A percentile compares a stretch with the other conserved stretches of the same genome.
Evolutionary conservation across 2,113 vertebrate genomes (phyloP).

Genomic region (Hyaena hyaena): DNA sequence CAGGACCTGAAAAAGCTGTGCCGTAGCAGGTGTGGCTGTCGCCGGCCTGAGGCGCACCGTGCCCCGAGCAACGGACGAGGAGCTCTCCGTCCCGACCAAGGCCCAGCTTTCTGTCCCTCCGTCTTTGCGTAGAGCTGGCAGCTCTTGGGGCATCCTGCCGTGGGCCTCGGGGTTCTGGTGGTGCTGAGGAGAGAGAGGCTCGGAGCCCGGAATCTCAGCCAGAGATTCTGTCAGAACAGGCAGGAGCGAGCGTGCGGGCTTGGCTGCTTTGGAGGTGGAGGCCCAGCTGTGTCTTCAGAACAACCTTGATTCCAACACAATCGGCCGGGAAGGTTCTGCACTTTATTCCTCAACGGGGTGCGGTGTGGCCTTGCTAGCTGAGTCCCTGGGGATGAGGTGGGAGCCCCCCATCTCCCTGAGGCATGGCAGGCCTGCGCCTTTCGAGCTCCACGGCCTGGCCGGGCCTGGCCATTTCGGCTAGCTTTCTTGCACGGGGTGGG

Average conservation of each 20-base stretch:
- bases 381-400: not conserved
- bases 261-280: not conserved
- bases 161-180: not conserved
- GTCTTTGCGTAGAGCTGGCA: not conserved
- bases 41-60: not conserved
- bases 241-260: not conserved
- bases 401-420: not conserved
- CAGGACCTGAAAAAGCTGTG: not conserved
- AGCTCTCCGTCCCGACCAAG: not conserved
- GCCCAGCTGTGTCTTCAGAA: not conserved
- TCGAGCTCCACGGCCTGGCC: not conserved
- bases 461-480: not conserved
- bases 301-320: not conserved
- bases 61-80: not conserved
- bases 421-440: not conserved
- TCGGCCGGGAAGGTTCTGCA: not conserved
- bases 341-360: not conserved
- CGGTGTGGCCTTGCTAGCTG: not conserved
- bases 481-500: not conserved
- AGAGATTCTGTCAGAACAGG: not conserved
- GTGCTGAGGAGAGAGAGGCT: not conserved
- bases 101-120: not conserved
- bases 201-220: no score
- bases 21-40: not conserved
- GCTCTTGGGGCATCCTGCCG: not conserved